These are phyloP conservation scores for Betta splendens DNA, from an alignment of 2,797 vertebrate species.

Conservation along the genomic window DNA sequence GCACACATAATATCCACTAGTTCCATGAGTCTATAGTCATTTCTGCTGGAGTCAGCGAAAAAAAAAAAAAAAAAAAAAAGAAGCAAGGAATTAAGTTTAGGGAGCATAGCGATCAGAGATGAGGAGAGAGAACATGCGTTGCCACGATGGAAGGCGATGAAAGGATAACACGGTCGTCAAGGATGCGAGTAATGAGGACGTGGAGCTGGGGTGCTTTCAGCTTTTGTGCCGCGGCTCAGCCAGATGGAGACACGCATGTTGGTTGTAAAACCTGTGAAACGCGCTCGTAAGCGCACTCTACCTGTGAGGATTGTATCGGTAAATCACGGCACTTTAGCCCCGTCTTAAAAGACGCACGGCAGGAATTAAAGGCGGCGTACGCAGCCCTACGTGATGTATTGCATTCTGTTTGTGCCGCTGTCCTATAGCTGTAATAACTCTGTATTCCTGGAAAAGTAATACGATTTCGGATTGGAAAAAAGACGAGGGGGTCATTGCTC, in stretches of 20 bases:
- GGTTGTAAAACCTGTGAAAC: constrained; percentile 44
- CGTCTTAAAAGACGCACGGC: constrained; percentile 11
- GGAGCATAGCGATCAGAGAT: constrained; percentile 14
- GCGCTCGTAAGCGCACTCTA: constrained; percentile 43
- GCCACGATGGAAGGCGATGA: constrained; percentile 48
- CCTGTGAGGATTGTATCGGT: constrained; percentile 36
- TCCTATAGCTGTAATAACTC: constrained; percentile 8
- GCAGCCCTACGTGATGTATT: constrained; percentile 28
- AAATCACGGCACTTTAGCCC: constrained; percentile 40
- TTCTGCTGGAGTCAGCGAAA: constrained; percentile 51
- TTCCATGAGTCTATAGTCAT: constrained; percentile 31
- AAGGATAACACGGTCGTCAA: constrained; percentile 56
- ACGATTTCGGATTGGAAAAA: constrained; percentile 38
- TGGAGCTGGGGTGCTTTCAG: constrained; percentile 37
- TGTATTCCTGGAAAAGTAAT: constrained; percentile 30
- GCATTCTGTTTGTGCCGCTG: background rate
- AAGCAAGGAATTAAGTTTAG: constrained; percentile 39
- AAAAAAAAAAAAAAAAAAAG: constrained; percentile 37
- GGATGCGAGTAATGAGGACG: constrained; percentile 36
- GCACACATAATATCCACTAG: constrained; percentile 11
- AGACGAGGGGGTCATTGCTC: background rate
- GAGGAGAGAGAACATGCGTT: constrained; percentile 43
- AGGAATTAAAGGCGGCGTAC: constrained; percentile 15
- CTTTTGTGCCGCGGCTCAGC: constrained; percentile 18
- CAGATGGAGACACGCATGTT: constrained; percentile 68